Base-by-base conservation (phyloP, 2,113 vertebrate genomes). In the Mesoclemmys tuberculata region DNA sequence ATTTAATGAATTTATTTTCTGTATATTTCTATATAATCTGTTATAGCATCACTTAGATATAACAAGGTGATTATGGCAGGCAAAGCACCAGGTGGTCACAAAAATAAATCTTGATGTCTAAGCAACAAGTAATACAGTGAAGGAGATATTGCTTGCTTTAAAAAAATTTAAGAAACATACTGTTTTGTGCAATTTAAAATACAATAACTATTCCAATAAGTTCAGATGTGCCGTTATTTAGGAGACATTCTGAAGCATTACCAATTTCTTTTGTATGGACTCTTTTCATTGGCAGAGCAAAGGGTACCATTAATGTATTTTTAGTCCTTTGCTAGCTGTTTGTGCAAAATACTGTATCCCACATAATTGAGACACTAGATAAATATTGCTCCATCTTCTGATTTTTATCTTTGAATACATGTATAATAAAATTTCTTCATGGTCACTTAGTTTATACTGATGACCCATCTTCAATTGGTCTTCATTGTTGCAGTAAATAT, bases 381-480 rank as follows among this genome's bases (percentile, higher is more conserved):
- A 93, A 95, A 88, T 85, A 54, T 96, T 95, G 92, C 89, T 97
- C 94, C 92, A 95, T 84, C 90, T 93, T 97, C 93, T 98, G 90
- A 89, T 52, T 68, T 61, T 91, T 88, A 95, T 91, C 80, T 97
- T 97, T 91, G 96, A 96, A 95, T 97, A 98, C 95, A 92, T 86
- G 46, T 97, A 98, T 82, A 98, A 98, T 98, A 98, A 98, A 98
- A 91, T 91, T 97, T 97, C 95, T 98, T 98, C 97, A 96, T 98
- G 98, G 93, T 98, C 96, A 94, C 71, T 89, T 75, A 92, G 85
- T 92, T 52, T 83, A 75, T 93, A 89, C 87, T 96, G 78, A 29
- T 75, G 48, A 92, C 58, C 84, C 80, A 27, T 96, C 29, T 89
- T 88, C 95, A 92, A n/a, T 91, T 87, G 26, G 51, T 54, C 68